phyloP scores from a whole-genome alignment of 2,888 invertebrate genomes.

The Synanthedon formicaeformis region DNA sequence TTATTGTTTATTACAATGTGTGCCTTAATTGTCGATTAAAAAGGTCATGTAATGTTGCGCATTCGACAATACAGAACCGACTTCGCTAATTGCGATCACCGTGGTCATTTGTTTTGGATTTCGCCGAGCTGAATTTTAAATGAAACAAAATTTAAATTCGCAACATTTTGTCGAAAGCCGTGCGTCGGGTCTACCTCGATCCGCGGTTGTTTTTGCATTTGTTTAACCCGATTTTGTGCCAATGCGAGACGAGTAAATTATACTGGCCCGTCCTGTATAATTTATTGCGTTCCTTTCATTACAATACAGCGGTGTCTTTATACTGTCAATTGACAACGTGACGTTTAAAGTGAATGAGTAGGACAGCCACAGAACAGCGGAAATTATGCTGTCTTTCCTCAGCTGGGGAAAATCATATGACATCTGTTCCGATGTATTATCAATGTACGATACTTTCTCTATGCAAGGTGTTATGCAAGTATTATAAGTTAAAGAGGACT shows the following conservation, averaged over 20 bases:
- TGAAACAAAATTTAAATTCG: constrained; percentile 13
- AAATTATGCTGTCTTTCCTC: too few species aligned
- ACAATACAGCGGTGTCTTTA: too few species aligned
- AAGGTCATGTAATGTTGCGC: constrained; percentile 2
- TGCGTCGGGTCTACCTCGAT: background rate
- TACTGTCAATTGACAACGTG: too few species aligned
- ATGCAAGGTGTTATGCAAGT: too few species aligned
- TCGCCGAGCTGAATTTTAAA: constrained; percentile 16
- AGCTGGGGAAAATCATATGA: too few species aligned
- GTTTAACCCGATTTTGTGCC: background rate
- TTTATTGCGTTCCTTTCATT: background rate
- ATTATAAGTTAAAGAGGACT: too few species aligned
- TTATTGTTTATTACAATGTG: background rate
- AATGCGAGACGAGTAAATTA: background rate
- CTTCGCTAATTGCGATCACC: constrained; percentile 23
- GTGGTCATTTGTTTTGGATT: constrained; percentile 23
- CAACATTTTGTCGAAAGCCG: background rate
- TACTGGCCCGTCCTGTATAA: background rate
- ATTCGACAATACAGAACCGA: constrained; percentile 8
- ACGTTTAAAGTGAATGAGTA: too few species aligned
- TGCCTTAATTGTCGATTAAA: background rate
- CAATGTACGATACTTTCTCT: too few species aligned
- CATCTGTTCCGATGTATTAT: too few species aligned
- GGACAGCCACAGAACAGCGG: too few species aligned
- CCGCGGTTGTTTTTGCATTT: background rate